Conservation (phyloP, 2,113 vertebrate genomes). For the Chionis minor region DNA sequence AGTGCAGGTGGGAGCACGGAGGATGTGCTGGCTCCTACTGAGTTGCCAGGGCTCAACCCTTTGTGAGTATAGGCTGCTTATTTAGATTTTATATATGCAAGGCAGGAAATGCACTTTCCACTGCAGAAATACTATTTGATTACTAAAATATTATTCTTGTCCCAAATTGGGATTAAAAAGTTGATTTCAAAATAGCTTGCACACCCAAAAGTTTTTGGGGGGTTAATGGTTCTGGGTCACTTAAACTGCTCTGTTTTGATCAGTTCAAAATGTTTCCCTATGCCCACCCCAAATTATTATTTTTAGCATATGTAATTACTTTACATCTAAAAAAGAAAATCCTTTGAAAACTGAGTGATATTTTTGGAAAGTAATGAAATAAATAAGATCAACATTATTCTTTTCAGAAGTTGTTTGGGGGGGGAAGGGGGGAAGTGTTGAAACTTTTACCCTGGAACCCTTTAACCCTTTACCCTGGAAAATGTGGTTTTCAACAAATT, state of each 20-base stretch:
- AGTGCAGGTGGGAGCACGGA: rapidly evolving
- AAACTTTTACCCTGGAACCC: neutral
- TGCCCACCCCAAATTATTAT: rapidly evolving
- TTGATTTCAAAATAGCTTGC: neutral
- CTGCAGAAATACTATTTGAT: neutral
- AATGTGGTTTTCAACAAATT: neutral
- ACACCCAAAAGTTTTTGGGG: neutral
- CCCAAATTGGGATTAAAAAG: neutral
- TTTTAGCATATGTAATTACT: neutral
- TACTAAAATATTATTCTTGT: neutral
- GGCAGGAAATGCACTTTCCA: neutral
- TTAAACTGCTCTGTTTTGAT: neutral
- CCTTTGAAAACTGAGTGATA: neutral
- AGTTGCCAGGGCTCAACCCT: neutral
- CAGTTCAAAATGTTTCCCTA: too few relatives aligned
- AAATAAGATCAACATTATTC: neutral
- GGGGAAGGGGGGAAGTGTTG: rapidly evolving
- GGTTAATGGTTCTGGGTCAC: neutral
- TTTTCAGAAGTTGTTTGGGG: neutral
- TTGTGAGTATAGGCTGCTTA: neutral
- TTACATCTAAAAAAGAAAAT: neutral
- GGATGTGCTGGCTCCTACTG: neutral
- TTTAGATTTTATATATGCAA: neutral
- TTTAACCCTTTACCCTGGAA: neutral
- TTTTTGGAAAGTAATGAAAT: neutral